Evolutionary conservation across 2,888 invertebrate species (phyloP), one percentile per base, ranked within the genome.

Genomic region (Athrips mouffetella): DNA sequence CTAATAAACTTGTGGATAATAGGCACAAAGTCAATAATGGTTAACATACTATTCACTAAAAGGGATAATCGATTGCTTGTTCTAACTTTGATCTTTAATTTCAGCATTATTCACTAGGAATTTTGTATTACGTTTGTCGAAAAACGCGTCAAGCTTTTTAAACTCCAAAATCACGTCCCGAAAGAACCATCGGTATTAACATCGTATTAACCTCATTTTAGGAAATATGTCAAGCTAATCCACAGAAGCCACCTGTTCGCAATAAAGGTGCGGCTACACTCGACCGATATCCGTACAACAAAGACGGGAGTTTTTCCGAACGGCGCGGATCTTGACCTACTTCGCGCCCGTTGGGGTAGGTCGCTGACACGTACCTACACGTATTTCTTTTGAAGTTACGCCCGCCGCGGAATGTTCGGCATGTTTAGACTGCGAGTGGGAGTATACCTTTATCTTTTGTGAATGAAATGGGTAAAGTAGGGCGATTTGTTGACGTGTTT

Each of bases 281-380:
- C 45, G 35, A 45, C 33, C 45, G 45, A 45, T 33, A 45, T 35
- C 33, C 35, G 15, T 20, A 25, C 18, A 20, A 45, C 45, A 45
- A 45, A 45, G 44, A 44, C 44, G 45, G 45, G 33, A 33, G 33
- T 35, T 45, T 45, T 33, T 25, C 25, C 30, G 16, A 20, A 30
- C 30, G 30, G 20, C 41, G 25, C 52, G 52, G 45, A 53, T 55
- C 66, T 65, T 67, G 67, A 65, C 67, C 67, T 62, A 64, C 53
- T 54, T 55, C 18, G 50, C 53, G 49, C 52, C 41, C 45, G 56
- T 65, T 67, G 63, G 55, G 67, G 60, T 58, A 67, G 67, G 67
- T 67, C 66, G 55, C 39, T 44, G 39, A 30, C 47, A 45, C 46
- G 45, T 20, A 33, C n/a, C n/a, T n/a, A 37, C 21, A 13, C 44